These are phyloP conservation scores for Phanerotoma sp. DNA, from an alignment of 2,888 invertebrate genomes.

Conservation along the genomic window DNA sequence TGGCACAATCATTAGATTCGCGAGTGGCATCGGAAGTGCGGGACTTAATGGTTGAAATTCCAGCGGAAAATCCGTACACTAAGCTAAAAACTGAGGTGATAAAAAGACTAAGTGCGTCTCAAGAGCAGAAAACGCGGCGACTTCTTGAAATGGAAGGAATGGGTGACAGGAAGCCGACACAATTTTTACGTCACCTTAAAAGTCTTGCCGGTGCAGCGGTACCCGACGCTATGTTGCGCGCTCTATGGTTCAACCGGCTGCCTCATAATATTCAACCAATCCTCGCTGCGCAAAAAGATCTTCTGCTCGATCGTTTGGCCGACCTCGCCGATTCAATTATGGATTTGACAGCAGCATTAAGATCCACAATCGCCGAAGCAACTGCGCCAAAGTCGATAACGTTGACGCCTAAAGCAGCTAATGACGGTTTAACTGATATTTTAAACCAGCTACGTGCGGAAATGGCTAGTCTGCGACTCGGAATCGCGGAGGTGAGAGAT, in stretches of 20 bases:
- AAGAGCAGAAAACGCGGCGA: constrained; percentile 7
- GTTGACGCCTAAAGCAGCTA: no score
- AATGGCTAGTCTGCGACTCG: no score
- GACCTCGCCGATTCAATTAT: no score
- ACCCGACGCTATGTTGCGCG: constrained; percentile 28
- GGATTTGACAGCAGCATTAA: no score
- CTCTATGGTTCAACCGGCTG: background rate
- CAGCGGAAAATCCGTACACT: background rate
- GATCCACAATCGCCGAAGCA: no score
- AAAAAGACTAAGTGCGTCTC: background rate
- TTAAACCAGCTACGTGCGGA: no score
- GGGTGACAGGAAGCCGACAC: constrained; percentile 28
- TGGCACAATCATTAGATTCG: background rate
- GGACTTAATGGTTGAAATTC: background rate
- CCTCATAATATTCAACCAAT: background rate
- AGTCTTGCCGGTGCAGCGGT: constrained; percentile 21
- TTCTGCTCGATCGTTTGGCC: no score
- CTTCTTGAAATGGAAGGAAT: constrained; percentile 23
- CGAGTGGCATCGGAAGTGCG: background rate
- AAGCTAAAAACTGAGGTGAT: background rate
- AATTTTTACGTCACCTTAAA: constrained; percentile 29
- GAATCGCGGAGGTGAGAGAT: no score
- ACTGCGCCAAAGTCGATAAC: no score
- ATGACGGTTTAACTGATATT: no score
- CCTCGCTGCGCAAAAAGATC: no score